Base-by-base conservation (phyloP, 2,888 invertebrate species). In the Magallana nippona region DNA sequence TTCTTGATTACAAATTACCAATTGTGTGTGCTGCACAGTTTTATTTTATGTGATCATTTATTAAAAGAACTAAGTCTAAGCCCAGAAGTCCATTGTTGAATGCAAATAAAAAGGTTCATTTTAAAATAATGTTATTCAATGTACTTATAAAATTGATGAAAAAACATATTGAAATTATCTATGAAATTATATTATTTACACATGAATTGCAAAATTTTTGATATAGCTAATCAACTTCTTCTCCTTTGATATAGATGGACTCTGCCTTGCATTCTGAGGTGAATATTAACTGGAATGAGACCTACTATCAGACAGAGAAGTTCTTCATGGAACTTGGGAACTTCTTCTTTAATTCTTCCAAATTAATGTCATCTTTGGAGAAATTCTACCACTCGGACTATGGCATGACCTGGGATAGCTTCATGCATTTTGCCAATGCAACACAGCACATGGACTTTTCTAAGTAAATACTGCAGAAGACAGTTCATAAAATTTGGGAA, bases 201-300 rank as follows among this genome's bases (percentile, higher is more conserved):
- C n/a, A n/a, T 27, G 27, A 27, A 44, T 8, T 44, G 44, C 44
- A 44, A 44, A 8, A 44, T 5, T 5, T 44, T 44, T 44, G 8
- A 5, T 8, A 44, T 8, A 44, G 5, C 44, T 5, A 44, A 5
- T 3, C 44, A 44, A 5, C 44, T 13, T 78, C 44, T 44, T 15
- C 3, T 62, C 0, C 19, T 62, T 62, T 62, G 62, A 62, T 62
- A n/a, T 62, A 55, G 56, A 78, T 55, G 78, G 56, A 78, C 10
- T 17, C 27, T 71, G 71, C 27, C 22, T 27, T 27, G 22, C 71
- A 27, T 11, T 22, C 15, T 11, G 22, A 71, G 2, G 15, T 71
- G 1, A 15, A 71, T 71, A 32, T 71, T 15, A 27, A 71, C 71
- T 71, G 71, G 71, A 71, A 71, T 27, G 71, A 71, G 71, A 71